Conservation (phyloP, 30 jellyfish, hydroid and myxozoan genomes). For the Nemopilema nomurai region DNA sequence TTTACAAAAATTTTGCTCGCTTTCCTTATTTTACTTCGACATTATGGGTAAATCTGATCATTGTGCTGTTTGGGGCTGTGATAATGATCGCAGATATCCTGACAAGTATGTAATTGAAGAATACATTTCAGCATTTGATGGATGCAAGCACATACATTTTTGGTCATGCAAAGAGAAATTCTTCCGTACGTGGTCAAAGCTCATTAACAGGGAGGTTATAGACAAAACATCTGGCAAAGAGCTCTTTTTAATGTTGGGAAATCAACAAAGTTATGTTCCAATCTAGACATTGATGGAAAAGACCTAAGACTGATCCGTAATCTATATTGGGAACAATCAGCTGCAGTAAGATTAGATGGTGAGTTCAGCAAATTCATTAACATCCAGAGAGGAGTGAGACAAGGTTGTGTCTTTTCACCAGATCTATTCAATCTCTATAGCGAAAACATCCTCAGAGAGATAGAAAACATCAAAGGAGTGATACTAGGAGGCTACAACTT, state of each 20-base stretch:
- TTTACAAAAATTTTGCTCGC: conserved; percentile 8
- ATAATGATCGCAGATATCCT: conserved; percentile 42
- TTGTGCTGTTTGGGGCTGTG: conserved; percentile 51
- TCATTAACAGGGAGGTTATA: conserved; percentile 30
- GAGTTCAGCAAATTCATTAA: too few species aligned
- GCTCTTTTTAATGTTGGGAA: conserved; percentile 25
- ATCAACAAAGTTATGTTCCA: conserved; percentile 24
- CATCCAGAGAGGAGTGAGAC: too few species aligned
- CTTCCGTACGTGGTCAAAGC: conserved; percentile 21
- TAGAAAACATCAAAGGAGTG: too few species aligned
- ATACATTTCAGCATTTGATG: conserved; percentile 22
- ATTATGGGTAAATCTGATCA: conserved; percentile 23
- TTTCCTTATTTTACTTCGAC: neutral
- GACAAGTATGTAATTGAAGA: conserved; percentile 11
- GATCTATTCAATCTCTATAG: too few species aligned
- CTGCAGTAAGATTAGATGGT: too few species aligned
- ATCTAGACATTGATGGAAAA: too few species aligned
- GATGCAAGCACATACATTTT: conserved; percentile 11
- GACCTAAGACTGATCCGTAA: too few species aligned
- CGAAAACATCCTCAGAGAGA: too few species aligned
- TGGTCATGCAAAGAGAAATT: conserved; percentile 23
- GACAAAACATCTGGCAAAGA: conserved; percentile 8
- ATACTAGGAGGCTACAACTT: too few species aligned
- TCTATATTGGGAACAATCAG: too few species aligned
- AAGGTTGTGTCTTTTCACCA: too few species aligned